These are phyloP conservation scores for Perithous albicinctus DNA, from an alignment of 2,888 invertebrate species.

Conservation along the genomic window DNA sequence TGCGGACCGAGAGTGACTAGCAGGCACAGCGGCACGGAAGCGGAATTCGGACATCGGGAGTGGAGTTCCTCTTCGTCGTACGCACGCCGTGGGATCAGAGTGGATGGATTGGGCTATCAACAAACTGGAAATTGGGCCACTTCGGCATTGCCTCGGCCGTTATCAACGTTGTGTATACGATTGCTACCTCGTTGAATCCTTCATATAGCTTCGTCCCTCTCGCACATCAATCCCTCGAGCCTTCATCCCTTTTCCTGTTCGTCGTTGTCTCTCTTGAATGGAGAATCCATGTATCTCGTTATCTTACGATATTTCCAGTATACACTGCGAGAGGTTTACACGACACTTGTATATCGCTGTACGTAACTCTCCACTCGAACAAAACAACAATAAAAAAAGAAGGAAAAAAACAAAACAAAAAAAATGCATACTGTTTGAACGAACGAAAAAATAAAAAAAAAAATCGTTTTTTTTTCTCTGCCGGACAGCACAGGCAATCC, in stretches of 20 bases:
- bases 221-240: conserved; percentile 42
- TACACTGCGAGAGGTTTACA: conserved; percentile 37
- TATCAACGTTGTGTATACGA: conserved; percentile 5
- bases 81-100: conserved; percentile 43
- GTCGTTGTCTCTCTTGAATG: conserved; percentile 54
- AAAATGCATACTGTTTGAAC: conserved; percentile 26
- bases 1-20: conserved; percentile 3
- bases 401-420: background rate
- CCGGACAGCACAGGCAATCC: conserved; percentile 51
- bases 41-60: conserved; percentile 35
- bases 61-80: conserved; percentile 53
- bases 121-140: conserved; percentile 67
- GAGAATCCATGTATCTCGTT: conserved; percentile 68
- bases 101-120: conserved; percentile 66
- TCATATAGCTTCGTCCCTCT: conserved; percentile 21
- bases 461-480: conserved; percentile 37
- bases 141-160: conserved; percentile 46
- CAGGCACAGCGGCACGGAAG: background rate
- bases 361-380: conserved; percentile 14
- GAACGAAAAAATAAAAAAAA: too few species aligned
- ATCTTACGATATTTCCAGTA: conserved; percentile 63
- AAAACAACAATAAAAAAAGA: too few species aligned
- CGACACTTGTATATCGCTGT: conserved; percentile 34
- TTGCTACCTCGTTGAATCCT: conserved; percentile 53
- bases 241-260: conserved; percentile 50